Evolutionary conservation across 2,113 vertebrate genomes (phyloP).

Genomic region (Xyrauchen texanus): DNA sequence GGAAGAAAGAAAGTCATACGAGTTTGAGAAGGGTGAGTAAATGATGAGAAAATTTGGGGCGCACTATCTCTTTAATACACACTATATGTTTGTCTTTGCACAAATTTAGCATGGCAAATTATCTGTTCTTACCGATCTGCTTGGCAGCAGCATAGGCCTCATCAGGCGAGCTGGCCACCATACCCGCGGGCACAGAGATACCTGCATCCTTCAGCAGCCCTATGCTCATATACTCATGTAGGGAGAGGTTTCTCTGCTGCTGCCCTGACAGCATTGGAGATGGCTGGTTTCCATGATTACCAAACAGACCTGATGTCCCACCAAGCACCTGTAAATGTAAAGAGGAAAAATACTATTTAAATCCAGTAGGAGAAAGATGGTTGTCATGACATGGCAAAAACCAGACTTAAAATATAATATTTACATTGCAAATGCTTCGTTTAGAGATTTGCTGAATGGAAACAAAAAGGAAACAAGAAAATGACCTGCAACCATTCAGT

Average conservation of each 20-base stretch:
- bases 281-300: conserved; percentile 74
- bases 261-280: conserved; percentile 74
- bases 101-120: too few species aligned
- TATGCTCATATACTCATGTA: conserved; percentile 98
- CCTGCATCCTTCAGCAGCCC: conserved; percentile 91
- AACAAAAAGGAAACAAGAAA: background rate
- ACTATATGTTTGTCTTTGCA: too few species aligned
- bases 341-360: background rate
- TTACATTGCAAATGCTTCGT: background rate
- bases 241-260: conserved; percentile 86
- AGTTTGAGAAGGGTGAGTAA: too few species aligned
- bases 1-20: too few species aligned
- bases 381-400: background rate
- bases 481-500: too few species aligned
- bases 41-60: too few species aligned
- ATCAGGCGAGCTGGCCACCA: conserved; percentile 87
- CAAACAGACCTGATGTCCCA: conserved; percentile 80
- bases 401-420: background rate
- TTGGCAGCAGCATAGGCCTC: conserved; percentile 92
- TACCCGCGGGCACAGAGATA: conserved; percentile 84
- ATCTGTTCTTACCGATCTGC: conserved; percentile 84
- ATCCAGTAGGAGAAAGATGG: too few species aligned
- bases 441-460: background rate
- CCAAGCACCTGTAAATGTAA: conserved; percentile 75
- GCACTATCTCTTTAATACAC: too few species aligned